A percentile compares a stretch with the other conserved stretches of the same genome.
Conservation (phyloP, 2,797 vertebrate species). For the Strix occidentalis region DNA sequence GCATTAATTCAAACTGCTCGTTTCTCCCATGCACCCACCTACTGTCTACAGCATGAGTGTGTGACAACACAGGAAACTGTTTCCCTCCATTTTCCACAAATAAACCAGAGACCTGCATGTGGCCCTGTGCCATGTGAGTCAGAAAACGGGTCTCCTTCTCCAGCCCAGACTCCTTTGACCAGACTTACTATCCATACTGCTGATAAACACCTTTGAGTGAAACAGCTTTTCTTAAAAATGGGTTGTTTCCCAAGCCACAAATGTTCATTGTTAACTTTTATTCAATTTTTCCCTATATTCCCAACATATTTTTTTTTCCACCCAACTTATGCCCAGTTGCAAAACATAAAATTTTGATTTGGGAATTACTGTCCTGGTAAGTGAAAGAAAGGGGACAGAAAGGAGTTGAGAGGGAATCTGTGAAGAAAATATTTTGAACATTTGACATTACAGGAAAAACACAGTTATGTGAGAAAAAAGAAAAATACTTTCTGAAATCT, state of each 20-base stretch:
- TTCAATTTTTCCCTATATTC: not conserved
- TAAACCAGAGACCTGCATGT: not conserved
- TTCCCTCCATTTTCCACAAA: not conserved
- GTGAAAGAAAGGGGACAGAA: not conserved
- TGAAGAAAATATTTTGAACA: constrained; percentile 35
- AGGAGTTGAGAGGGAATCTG: not conserved
- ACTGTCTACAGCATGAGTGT: not conserved
- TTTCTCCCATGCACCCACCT: constrained; percentile 33
- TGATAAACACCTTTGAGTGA: not conserved
- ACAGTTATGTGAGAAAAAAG: not conserved
- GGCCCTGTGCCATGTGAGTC: not conserved
- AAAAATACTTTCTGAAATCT: not conserved
- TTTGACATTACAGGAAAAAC: constrained; percentile 4
- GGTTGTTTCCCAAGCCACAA: not conserved
- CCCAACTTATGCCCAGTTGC: not conserved
- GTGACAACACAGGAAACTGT: not conserved
- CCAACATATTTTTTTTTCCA: not conserved
- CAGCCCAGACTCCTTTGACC: not conserved
- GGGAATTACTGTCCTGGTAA: not conserved
- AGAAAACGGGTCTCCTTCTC: not conserved
- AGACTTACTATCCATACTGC: not conserved
- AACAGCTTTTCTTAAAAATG: not conserved
- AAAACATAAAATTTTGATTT: not conserved
- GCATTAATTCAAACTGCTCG: constrained; percentile 14
- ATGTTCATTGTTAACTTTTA: not conserved